A percentile compares a stretch with the other conserved stretches of the same genome.
These are phyloP conservation scores for Drosophila falleni DNA, from an alignment of 2,888 invertebrate species.

Conservation along the genomic window DNA sequence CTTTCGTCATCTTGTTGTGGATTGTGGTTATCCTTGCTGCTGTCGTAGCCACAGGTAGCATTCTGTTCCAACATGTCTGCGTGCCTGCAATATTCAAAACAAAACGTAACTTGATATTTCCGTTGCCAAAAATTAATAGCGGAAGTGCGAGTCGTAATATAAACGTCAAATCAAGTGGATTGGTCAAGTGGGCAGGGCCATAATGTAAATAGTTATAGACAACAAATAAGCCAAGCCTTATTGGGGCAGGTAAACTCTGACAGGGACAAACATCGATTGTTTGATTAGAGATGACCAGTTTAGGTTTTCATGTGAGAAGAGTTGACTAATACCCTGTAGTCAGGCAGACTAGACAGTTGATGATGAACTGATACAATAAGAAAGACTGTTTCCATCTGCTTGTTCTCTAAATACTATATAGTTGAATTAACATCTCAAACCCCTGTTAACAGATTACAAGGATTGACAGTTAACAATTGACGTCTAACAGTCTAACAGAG, in stretches of 20 bases:
- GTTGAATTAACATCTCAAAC: no score
- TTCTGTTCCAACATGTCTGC: conserved; percentile 86
- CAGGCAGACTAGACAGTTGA: background rate
- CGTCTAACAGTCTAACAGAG: no score
- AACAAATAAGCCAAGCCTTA: conserved; percentile 67
- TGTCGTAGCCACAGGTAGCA: conserved; percentile 86
- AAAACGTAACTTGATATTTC: conserved; percentile 68
- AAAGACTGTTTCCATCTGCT: no score
- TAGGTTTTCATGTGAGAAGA: background rate
- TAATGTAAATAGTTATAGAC: conserved; percentile 66
- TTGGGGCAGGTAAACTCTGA: conserved; percentile 28
- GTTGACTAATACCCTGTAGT: background rate
- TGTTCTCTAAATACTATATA: no score
- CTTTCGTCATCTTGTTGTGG: conserved; percentile 27
- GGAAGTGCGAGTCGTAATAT: conserved; percentile 37
- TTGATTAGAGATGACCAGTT: conserved; percentile 25
- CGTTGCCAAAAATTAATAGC: conserved; percentile 64
- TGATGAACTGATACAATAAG: no score
- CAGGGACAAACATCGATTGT: conserved; percentile 1
- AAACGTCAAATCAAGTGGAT: conserved; percentile 30
- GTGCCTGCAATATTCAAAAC: conserved; percentile 72
- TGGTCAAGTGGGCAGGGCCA: conserved; percentile 19
- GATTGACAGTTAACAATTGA: background rate
- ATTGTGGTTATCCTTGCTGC: conserved; percentile 58
- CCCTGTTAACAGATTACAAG: background rate